Conservation (phyloP, 2,113 vertebrate genomes). For the Tetrax tetrax region DNA sequence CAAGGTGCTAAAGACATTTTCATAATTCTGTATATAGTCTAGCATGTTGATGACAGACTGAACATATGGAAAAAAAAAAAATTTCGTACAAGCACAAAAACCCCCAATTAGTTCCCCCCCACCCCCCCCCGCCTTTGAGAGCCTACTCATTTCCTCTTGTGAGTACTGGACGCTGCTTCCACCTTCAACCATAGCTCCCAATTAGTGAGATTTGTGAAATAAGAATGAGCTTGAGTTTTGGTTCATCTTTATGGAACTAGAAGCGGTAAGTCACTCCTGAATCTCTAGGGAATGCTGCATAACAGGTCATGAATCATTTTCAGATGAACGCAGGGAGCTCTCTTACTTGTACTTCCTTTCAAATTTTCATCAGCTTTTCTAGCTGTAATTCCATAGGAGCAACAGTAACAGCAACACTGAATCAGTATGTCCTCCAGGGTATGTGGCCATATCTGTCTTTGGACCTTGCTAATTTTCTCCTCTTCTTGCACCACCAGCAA, state of each 20-base stretch:
- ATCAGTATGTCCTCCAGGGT: neutral
- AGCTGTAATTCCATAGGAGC: neutral
- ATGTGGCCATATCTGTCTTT: neutral
- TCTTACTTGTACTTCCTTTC: neutral
- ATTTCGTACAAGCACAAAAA: neutral
- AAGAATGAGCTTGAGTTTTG: neutral
- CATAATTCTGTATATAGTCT: neutral
- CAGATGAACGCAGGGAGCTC: neutral
- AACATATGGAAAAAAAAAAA: neutral
- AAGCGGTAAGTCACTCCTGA: neutral
- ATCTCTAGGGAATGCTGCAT: neutral
- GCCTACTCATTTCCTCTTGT: neutral
- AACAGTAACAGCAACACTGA: neutral
- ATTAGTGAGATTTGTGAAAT: neutral
- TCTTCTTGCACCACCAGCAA: neutral
- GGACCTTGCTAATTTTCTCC: neutral
- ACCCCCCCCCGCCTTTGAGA: neutral
- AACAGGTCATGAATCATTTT: neutral
- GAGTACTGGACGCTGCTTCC: neutral
- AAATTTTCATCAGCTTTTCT: neutral
- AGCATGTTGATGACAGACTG: neutral
- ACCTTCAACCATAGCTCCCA: neutral
- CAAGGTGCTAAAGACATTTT: neutral
- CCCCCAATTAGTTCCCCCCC: neutral
- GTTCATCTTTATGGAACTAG: neutral